Evolutionary conservation across 2,113 vertebrate genomes (phyloP), one percentile per base, ranked within the genome.

Genomic region (Rhabdomys dilectus): DNA sequence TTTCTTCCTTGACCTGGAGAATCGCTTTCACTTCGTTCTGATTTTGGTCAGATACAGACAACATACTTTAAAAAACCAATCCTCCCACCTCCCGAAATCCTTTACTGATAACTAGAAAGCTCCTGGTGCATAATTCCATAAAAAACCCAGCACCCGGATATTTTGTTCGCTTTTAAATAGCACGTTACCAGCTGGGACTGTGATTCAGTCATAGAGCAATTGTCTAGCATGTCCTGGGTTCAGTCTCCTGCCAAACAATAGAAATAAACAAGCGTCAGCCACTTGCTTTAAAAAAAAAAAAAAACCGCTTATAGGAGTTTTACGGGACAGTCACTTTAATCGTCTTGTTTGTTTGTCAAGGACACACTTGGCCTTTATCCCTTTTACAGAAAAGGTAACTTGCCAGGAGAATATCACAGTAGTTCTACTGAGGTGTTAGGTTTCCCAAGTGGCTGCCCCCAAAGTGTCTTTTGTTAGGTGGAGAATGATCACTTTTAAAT

Each of bases 391-490:
- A 76, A 88, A 42, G 64, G 45, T 93, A 77, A 0, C 64, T 93
- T 96, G 80, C 70, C 90, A 39, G 80, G 77, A 86, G 26, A 42
- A 58, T 58, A 90, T 45, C 48, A 91, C 92, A 95, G 36, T 94
- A 64, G 86, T 31, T 72, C 81, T 91, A 21, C 92, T 78, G 85
- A 93, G 92, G 80, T 90, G 70, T 88, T 76, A 68, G 24, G 78
- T 60, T 92, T 88, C 36, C 85, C 13, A 42, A 34, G 70, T 95
- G 94, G 93, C 95, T 29, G 1, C 72, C 96, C 88, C 60, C 8
- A 76, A 94, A 94, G 87, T 91, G 78, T 72, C 96, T 64, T 96
- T 97, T 96, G 80, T 96, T 95, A 77, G 87, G 51, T 88, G 70
- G 93, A 93, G 94, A 97, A 78, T 70, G 96, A 42, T 87, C 39